Base-by-base conservation (phyloP, 2,797 vertebrate genomes). In the Phyllotis vaccarum region DNA sequence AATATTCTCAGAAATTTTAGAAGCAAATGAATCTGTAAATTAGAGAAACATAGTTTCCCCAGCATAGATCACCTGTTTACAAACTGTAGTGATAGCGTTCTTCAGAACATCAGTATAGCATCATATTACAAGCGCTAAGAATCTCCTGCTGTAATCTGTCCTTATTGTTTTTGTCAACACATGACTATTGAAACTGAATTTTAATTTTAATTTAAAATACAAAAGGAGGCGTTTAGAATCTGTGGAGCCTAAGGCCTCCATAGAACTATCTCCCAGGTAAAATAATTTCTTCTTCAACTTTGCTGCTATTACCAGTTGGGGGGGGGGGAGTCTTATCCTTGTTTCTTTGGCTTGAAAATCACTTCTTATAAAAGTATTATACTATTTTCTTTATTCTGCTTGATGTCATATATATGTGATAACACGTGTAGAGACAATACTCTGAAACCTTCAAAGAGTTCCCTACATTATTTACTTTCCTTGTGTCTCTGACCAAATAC, bases 131-230 rank as follows among this genome's bases (percentile, higher is more conserved):
- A 29, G 11, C 62, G 12, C 62, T 64, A 29, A 64, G 3, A 64
- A 64, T 5, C 62, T 64, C n/a, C n/a, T 31, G 12, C 29, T 64
- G 62, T 64, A 31, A 64, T 64, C 62, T 64, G 62, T 31, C 1
- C 62, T 64, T 64, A 29, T 13, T 31, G 27, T 31, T 64, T 64
- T 64, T 27, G 62, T 64, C 62, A 64, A 64, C 4, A 64, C 60
- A 62, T n/a, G n/a, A n/a, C n/a, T n/a, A n/a, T 62, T 12, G 60
- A 62, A 62, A 62, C 3, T 11, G 0, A 62, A 29, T 27, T 29
- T 29, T 58, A 24, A 6, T 86, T 96, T 93, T 34, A 88, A 70
- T 79, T 76, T 85, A 76, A 92, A 82, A 85, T 68, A 24, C 24
- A 40, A 60, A 95, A 80, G 22, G 49, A 31, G 6, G 3, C 64